Conservation (phyloP, 2,113 vertebrate genomes). For the Anolis sagrei region DNA sequence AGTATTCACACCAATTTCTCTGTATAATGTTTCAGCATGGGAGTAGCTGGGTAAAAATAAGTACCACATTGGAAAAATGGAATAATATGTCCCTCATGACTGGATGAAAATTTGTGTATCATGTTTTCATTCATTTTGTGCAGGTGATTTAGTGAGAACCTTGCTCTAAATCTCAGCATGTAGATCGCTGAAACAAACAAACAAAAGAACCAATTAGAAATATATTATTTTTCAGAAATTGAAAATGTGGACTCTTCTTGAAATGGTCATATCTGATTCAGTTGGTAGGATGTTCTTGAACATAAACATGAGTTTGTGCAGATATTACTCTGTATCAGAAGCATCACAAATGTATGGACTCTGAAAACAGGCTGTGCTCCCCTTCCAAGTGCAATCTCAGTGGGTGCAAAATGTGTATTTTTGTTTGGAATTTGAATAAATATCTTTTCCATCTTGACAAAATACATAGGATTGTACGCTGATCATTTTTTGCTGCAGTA, state of each 20-base stretch:
- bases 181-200: not conserved
- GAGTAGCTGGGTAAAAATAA: too few relatives aligned
- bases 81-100: too few relatives aligned
- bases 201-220: not conserved
- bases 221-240: not conserved
- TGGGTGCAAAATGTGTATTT: not conserved
- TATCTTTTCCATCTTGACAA: not conserved
- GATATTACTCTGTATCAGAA: not conserved
- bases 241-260: not conserved
- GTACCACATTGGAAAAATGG: too few relatives aligned
- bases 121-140: not conserved
- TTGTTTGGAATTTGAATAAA: not conserved
- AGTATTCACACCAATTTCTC: too few relatives aligned
- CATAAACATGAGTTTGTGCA: not conserved
- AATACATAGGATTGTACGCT: not conserved
- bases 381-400: not conserved
- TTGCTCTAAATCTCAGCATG: too few relatives aligned
- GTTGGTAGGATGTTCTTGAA: too few relatives aligned
- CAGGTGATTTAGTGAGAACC: not conserved
- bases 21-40: too few relatives aligned
- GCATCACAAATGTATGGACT: not conserved
- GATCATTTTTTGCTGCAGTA: not conserved
- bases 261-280: not conserved
- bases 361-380: not conserved
- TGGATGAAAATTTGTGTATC: too few relatives aligned